Evolutionary conservation across 2,113 vertebrate genomes (phyloP), one percentile per base, ranked within the genome.

Genomic region (Coracopsis vasa): DNA sequence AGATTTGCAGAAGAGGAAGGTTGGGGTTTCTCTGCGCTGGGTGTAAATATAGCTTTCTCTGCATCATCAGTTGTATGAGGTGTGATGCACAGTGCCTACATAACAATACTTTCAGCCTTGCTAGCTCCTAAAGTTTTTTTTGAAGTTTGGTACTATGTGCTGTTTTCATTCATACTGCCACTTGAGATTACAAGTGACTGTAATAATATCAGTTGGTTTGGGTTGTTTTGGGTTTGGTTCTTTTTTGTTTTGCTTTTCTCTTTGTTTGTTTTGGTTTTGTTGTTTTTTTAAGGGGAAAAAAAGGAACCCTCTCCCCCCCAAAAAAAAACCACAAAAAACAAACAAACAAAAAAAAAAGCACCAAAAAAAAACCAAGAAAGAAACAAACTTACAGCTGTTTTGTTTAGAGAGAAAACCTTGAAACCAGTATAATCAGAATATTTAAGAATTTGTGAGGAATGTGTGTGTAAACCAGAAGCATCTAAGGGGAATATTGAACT

Each of bases 301-400:
- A 54, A 21, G 2, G 5, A n/a, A 6, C 0, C 7, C 18, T 1
- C 17, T 10, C 11, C 11, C 18, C 53, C 18, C 7, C 4, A 27
- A 31, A 18, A 28, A 28, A 53, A 18, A 53, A 12, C 0, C 7
- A 16, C 2, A 27, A 13, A 60, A 70, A n/a, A 1, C 4, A 27
- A 47, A 47, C 45, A 17, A 29, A 11, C 1, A 7, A 33, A 21
- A 47, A 6, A 23, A 23, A 47, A 47, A 12, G 7, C 21, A 9
- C 18, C 14, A 61, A 70, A 33, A 1, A 3, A 25, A n/a, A n/a
- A n/a, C n/a, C n/a, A n/a, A n/a, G 35, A 27, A 35, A 35, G 6
- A 56, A 62, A 28, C 9, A 5, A 37, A 28, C 8, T 60, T 67
- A 14, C 31, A 58, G 42, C n/a, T 85, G 11, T 29, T 74, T 19